These are phyloP conservation scores for Bambusicola thoracicus DNA, from an alignment of 2,113 vertebrate genomes.

Conservation along the genomic window DNA sequence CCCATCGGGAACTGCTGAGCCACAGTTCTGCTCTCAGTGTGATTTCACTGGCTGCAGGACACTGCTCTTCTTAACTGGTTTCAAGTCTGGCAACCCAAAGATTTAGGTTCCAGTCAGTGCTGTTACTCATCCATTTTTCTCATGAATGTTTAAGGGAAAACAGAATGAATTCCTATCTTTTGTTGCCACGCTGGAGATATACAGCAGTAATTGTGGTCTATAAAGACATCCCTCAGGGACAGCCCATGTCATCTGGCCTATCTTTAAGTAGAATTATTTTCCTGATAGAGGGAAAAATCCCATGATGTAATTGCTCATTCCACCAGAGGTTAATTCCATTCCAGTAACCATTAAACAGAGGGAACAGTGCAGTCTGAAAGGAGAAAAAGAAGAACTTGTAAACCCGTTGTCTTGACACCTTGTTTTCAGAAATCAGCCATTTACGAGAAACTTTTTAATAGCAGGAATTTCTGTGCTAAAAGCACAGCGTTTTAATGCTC, in stretches of 20 bases:
- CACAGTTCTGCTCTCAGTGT: background rate
- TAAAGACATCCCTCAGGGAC: constrained; percentile 61
- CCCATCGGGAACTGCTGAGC: background rate
- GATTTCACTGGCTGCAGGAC: background rate
- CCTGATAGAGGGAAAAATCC: constrained; percentile 19
- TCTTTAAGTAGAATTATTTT: constrained; percentile 53
- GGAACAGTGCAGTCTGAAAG: background rate
- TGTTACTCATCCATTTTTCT: constrained; percentile 56
- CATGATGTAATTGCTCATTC: constrained; percentile 37
- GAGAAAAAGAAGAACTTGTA: background rate
- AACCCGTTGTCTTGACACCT: background rate
- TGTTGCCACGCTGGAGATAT: constrained; percentile 9
- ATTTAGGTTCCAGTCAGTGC: background rate
- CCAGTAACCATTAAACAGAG: background rate
- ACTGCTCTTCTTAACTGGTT: background rate
- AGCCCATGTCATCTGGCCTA: background rate
- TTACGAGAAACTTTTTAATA: background rate
- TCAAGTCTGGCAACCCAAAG: constrained; percentile 18
- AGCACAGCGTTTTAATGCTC: background rate
- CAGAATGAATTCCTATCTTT: constrained; percentile 34
- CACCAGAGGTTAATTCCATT: constrained; percentile 13
- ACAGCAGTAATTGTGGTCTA: constrained; percentile 52
- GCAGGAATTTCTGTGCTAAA: background rate
- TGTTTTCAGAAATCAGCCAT: background rate
- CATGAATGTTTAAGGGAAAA: constrained; percentile 60